Base-by-base conservation (phyloP, 2,797 vertebrate genomes). In the Pygocentrus nattereri region DNA sequence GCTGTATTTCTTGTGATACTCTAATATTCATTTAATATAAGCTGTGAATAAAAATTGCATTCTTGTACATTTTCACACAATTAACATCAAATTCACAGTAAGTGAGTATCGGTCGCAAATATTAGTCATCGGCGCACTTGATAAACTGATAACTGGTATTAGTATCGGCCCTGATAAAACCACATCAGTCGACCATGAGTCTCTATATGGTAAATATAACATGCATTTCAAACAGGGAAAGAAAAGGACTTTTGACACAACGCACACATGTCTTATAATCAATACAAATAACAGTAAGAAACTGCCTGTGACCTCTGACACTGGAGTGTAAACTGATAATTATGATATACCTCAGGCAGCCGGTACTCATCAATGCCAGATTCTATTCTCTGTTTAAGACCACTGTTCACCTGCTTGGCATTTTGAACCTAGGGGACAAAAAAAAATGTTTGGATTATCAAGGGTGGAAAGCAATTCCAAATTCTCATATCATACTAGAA, bases 401-500 rank as follows among this genome's bases (percentile, higher is more conserved):
- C 96, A 88, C 98, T 98, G 95, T 99, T 99, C 90, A 97, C 94
- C 95, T 99, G 98, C 90, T 99, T 99, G 89, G 98, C 96, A 84
- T 99, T 99, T 92, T 99, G 98, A 90, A 99, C 98, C 98, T 99
- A 50, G 61, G 25, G 16, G 13, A 16, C 34, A 12, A 31, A 65
- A 44, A 8, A 44, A 74, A 54, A 41, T 50, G 10, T 72, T n/a
- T 58, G 18, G 10, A 58, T 58, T n/a, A n/a, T 11, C 25, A 52
- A 31, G 4, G 13, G 38, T 15, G 44, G n/a, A 58, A 25, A 58
- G n/a, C 19, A 21, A 54, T 54, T 54, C 18, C 19, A 21, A 7
- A 54, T 21, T 54, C 19, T n/a, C 19, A 44, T 21, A 4, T 54
- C 52, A 19, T 54, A 54, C 19, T 5, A 8, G 21, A 54, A 19